Evolutionary conservation across 2,888 invertebrate species (phyloP), one percentile per base, ranked within the genome.

Genomic region (Philonicus albiceps): DNA sequence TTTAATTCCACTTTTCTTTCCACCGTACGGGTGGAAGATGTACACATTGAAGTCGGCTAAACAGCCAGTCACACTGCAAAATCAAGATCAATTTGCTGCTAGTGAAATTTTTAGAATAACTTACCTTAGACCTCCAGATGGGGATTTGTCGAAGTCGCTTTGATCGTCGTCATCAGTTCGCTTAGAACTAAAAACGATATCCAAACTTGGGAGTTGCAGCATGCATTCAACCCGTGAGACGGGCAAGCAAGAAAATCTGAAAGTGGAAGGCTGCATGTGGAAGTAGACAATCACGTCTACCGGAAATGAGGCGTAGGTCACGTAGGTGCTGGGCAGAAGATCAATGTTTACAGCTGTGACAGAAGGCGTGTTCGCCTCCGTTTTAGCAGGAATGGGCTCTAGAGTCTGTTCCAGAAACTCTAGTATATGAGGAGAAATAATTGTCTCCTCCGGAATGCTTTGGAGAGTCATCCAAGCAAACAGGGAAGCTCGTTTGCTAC

Each of bases 261-360:
- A 98, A 0, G 98, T 97, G 86, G 98, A 98, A 0, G 99, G 98
- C 91, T 99, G 98, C 96, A 99, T 98, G 92, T 98, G 97, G 93
- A 99, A 97, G 93, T 98, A 98, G 72, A 99, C 98, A 89, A 99
- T 97, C 31, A 99, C 98, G 93, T 99, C 99, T 0, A 99, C 98
- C 0, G 99, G 99, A 92, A 99, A 99, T 86, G 98, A 98, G 53
- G 97, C 96, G 91, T 97, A 97, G 89, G 96, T 96, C 90, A 96
- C 97, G 92, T 96, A 96, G 0, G 95, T 95, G 90, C 95, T 95
- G 88, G 95, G 94, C 53, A 94, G 93, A n/a, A 93, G 91, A 89
- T 94, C 94, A 90, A 93, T 93, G 90, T 92, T 94, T 0, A 91
- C 92, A 0, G 92, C 90, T 87, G 91, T 91, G 22, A 90, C 89